Evolutionary conservation across 1,140 invertebrate genomes (phyloP).

Genomic region (Diplogasteroides magnus): DNA sequence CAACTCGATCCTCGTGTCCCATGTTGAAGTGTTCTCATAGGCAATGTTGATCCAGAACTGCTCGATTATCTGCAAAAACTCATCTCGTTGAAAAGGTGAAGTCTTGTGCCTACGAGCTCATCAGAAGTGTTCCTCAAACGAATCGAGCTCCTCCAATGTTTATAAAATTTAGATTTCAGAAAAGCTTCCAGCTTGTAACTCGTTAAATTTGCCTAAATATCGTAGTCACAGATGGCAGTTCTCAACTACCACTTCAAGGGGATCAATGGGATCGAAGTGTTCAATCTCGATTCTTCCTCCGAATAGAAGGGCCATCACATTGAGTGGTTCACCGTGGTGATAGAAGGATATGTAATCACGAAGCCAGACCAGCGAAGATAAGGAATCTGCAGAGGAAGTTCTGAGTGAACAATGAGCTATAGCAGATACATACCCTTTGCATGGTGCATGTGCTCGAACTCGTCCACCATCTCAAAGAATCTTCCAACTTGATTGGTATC

Average conservation of each 20-base stretch:
- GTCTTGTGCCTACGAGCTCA: not conserved
- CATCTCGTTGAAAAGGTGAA: slow-evolving; percentile 4
- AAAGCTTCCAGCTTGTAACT: too few relatives aligned
- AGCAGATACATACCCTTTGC: slow-evolving; percentile 49
- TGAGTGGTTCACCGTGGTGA: slow-evolving; percentile 30
- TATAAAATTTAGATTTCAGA: too few relatives aligned
- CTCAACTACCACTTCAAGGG: slow-evolving; percentile 6
- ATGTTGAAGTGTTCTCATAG: slow-evolving; percentile 42
- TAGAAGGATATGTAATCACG: slow-evolving; percentile 43
- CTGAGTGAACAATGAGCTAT: not conserved
- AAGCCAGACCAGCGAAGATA: slow-evolving; percentile 43
- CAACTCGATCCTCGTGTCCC: slow-evolving; percentile 47
- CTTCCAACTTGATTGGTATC: slow-evolving; percentile 27
- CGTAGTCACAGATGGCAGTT: not conserved
- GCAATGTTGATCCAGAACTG: slow-evolving; percentile 46
- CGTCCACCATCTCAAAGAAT: slow-evolving; percentile 41
- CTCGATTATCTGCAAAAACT: slow-evolving; percentile 19
- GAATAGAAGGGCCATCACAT: slow-evolving; percentile 14
- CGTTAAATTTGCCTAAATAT: too few relatives aligned
- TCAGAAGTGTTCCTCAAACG: slow-evolving; percentile 1
- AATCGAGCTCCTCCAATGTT: too few relatives aligned
- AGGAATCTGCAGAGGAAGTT: too few relatives aligned
- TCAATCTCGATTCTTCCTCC: slow-evolving; percentile 6
- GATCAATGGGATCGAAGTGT: slow-evolving; percentile 12
- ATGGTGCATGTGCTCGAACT: slow-evolving; percentile 41